Evolutionary conservation across 2,888 invertebrate genomes (phyloP).

Genomic region (Cephus runcator): DNA sequence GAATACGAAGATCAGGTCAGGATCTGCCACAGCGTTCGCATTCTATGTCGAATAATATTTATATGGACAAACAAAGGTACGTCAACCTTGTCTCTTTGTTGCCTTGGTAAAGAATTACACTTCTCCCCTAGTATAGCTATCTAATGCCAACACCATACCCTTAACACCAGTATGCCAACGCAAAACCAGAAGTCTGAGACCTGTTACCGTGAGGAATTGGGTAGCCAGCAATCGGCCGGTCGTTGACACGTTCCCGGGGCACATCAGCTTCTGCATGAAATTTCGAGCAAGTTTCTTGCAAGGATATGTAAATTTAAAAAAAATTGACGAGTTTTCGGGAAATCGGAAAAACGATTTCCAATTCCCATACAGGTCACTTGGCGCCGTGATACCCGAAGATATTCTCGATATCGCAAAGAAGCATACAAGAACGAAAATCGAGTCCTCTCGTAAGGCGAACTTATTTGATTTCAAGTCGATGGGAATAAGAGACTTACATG

Average conservation of each 20-base stretch:
- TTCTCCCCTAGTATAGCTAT: neutral
- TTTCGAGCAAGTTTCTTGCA: neutral
- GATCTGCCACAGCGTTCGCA: neutral
- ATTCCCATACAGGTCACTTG: neutral
- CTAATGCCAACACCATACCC: neutral
- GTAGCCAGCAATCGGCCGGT: conserved; percentile 30
- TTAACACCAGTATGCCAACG: neutral
- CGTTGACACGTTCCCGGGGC: conserved; percentile 28
- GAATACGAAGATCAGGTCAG: neutral
- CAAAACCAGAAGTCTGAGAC: conserved; percentile 15
- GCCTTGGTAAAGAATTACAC: neutral
- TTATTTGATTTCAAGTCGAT: neutral
- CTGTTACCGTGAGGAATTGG: conserved; percentile 32
- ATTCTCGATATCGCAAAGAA: neutral
- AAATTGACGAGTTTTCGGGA: conserved; percentile 4
- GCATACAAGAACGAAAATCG: neutral
- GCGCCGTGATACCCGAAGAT: neutral
- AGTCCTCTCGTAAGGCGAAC: neutral
- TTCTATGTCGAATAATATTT: neutral
- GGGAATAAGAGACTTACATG: neutral
- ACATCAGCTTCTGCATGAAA: neutral
- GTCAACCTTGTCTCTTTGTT: neutral
- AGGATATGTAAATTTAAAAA: conserved; percentile 8
- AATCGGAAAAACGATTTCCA: neutral
- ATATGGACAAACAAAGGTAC: neutral